Evolutionary conservation across 2,797 vertebrate genomes (phyloP).

Genomic region (Pangasius mekongensis): DNA sequence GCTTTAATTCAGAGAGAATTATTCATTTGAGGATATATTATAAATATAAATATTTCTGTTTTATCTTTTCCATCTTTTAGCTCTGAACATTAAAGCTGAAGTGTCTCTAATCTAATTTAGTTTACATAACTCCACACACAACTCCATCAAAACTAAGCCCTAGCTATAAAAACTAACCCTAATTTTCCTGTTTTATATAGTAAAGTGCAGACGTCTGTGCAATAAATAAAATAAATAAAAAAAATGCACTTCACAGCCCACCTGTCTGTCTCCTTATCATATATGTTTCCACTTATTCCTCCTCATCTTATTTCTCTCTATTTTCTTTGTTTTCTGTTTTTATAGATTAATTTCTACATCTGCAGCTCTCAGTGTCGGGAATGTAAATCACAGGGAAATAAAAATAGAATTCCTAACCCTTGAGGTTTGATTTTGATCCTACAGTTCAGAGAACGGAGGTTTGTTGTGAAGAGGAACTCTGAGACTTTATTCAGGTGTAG

Average conservation of each 20-base stretch:
- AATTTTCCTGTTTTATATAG: background rate
- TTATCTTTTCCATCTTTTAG: slow-evolving; percentile 8
- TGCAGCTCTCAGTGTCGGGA: slow-evolving; percentile 14
- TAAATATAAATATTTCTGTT: slow-evolving; percentile 58
- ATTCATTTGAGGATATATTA: slow-evolving; percentile 71
- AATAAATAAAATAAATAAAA: background rate
- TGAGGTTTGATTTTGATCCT: background rate
- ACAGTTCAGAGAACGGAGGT: background rate
- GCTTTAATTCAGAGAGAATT: slow-evolving; percentile 77
- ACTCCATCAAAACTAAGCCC: background rate
- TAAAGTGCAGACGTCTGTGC: background rate
- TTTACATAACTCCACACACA: slow-evolving; percentile 1
- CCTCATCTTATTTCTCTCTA: slow-evolving; percentile 66
- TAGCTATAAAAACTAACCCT: background rate
- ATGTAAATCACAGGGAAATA: slow-evolving; percentile 12
- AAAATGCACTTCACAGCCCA: background rate
- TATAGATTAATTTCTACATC: background rate
- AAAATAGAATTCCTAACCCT: background rate
- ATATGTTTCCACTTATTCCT: background rate
- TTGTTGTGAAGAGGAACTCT: background rate
- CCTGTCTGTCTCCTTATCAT: background rate
- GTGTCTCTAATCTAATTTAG: background rate
- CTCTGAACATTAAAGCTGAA: background rate
- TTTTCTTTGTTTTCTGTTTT: slow-evolving; percentile 39
- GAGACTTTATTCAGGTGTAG: background rate